Base-by-base conservation (phyloP, 2,888 invertebrate genomes). In the Thecophora atra region DNA sequence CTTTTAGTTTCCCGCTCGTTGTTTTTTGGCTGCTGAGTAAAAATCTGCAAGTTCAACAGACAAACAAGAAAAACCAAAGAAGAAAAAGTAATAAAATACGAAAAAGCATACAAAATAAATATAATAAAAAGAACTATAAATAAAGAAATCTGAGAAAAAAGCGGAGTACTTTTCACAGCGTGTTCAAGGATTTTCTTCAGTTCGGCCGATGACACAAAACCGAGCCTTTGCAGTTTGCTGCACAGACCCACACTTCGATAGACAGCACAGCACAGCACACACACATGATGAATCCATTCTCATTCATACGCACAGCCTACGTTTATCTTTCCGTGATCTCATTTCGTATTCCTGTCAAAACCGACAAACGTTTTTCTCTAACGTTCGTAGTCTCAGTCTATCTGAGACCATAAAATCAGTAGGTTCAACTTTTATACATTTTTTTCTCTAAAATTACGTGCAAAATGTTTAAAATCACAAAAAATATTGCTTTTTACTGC, bases 291-390 rank as follows among this genome's bases (percentile, higher is more conserved):
- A 19, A 17, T 13, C 17, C 28, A 30, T 52, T 15, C 17, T 8
- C n/a, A 30, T 42, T 15, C 28, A 42, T 6, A 60, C 58, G 26
- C 42, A 30, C 28, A 26, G 28, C 17, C 26, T 65, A 13, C 21
- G 66, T 67, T 19, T 56, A 26, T 58, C 37, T 52, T 26, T 60
- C n/a, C 62, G 30, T 28, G 26, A 30, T 62, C 62, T 70, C 47
- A 70, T 70, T 70, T 70, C 51, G 70, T 62, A 70, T 70, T 70
- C 70, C 52, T 60, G 70, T 70, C 70, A 51, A 70, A 70, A 60
- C 26, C 62, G 30, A 37, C 62, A 51, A 13, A 47, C n/a, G 26
- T 24, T 51, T 70, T 19, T 51, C 51, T 62, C 62, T 62, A n/a
- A n/a, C n/a, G 30, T 54, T 30, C 56, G 19, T n/a, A n/a, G n/a